phyloP scores from a whole-genome alignment of 2,113 vertebrate genomes.

The Podiceps cristatus region DNA sequence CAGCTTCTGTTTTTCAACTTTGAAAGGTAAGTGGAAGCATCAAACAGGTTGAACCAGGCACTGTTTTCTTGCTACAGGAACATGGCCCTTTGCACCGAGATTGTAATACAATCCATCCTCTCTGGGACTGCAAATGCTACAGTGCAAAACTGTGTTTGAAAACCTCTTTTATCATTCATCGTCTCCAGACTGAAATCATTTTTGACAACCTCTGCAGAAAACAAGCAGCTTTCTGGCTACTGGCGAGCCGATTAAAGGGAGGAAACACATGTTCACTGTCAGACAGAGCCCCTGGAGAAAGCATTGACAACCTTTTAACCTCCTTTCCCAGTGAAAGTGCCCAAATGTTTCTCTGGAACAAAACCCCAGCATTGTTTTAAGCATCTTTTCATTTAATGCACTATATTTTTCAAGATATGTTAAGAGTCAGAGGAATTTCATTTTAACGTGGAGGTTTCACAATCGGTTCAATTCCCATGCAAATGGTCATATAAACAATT shows the following conservation, averaged over 20 bases:
- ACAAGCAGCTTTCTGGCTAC: conserved; percentile 87
- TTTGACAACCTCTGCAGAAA: conserved; percentile 89
- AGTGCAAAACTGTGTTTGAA: conserved; percentile 87
- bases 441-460: conserved; percentile 44
- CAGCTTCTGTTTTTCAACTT: conserved; percentile 39
- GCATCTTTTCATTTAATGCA: conserved; percentile 79
- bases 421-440: conserved; percentile 54
- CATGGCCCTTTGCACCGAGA: conserved; percentile 77
- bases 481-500: background rate
- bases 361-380: conserved; percentile 82
- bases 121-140: conserved; percentile 77
- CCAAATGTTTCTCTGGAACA: conserved; percentile 84
- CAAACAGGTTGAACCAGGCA: conserved; percentile 77
- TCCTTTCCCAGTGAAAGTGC: conserved; percentile 82
- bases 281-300: conserved; percentile 85
- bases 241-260: conserved; percentile 90
- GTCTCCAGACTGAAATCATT: conserved; percentile 87
- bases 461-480: conserved; percentile 10
- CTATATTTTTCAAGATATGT: conserved; percentile 63
- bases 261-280: conserved; percentile 95
- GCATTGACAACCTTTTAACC: conserved; percentile 92
- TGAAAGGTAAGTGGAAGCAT: conserved; percentile 69
- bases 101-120: conserved; percentile 86
- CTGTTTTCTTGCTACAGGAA: conserved; percentile 76
- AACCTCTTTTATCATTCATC: conserved; percentile 89